Conservation (phyloP, 2,797 vertebrate species). For the Oceanodroma leucorhoa region DNA sequence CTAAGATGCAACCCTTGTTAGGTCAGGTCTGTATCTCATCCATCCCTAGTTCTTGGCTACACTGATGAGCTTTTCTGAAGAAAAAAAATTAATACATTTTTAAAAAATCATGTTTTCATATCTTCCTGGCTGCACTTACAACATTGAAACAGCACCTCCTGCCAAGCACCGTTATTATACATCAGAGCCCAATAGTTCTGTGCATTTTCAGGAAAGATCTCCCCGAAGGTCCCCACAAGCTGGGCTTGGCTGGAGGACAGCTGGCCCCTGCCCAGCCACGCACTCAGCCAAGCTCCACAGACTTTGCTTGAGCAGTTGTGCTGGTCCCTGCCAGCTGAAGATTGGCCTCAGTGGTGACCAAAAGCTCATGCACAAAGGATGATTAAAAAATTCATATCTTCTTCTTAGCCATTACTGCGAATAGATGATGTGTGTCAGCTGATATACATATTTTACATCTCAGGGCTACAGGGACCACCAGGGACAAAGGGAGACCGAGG, state of each 20-base stretch:
- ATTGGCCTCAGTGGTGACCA: neutral
- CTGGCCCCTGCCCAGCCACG: neutral
- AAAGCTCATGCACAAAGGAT: neutral
- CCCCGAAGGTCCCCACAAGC: neutral
- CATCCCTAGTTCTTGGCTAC: constrained; percentile 22
- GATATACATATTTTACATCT: constrained; percentile 24
- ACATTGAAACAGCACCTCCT: neutral
- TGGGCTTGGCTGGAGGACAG: constrained; percentile 3
- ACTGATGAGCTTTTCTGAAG: neutral
- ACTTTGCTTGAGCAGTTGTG: neutral
- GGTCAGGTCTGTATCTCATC: neutral
- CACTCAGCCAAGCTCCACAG: neutral
- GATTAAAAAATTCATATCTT: neutral
- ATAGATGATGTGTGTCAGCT: constrained; percentile 22
- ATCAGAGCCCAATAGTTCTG: neutral
- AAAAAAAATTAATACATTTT: neutral
- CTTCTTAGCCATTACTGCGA: neutral
- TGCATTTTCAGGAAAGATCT: neutral
- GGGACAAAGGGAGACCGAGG: constrained; percentile 58
- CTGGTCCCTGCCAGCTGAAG: neutral
- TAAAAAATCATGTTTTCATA: neutral
- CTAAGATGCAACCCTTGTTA: neutral
- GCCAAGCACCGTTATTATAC: neutral
- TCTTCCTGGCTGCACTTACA: constrained; percentile 1
- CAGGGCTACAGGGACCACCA: constrained; percentile 34